Base-by-base conservation (phyloP, 2,888 invertebrate species). In the Saturnia japonica region DNA sequence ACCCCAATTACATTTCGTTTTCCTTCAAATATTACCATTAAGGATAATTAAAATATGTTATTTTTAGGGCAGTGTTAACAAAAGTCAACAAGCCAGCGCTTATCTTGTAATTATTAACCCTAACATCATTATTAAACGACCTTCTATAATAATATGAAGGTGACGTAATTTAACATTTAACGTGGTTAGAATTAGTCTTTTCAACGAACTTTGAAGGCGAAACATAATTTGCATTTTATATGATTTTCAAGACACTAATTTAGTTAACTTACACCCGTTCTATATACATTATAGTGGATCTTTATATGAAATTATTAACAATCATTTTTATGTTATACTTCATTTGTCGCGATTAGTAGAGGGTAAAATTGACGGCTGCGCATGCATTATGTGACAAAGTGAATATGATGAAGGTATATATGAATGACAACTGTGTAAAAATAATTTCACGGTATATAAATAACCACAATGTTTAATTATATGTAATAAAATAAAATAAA, bases 1-100 rank as follows among this genome's bases (percentile, higher is more conserved):
- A 74, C 77, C 74, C 73, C 73, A 79, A 79, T 78, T 80, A 78
- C 77, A 75, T 76, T 73, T 71, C 57, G 42, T 73, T 75, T 74
- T 68, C 72, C 68, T 69, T 72, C 57, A 19, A 67, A 67, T 57
- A 47, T 45, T 67, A 70, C 64, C 68, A 43, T 72, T 68, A n/a
- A 25, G 43, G n/a, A 43, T 28, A 16, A 28, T 60, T 25, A 47
- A 51, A n/a, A 51, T 68, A 51, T n/a, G 34, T 67, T 28, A 67
- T 47, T 45, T 28, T 28, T 19, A 25, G 28, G 28, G 22, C 68
- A 1, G 25, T 11, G 34, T 34, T 11, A 45, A 47, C 28, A 3
- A 22, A 68, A n/a, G 47, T n/a, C 25, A 68, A 25, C 68, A 25
- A 45, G 51, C 28, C 47, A 12, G 45, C 34, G 47, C 28, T 60